Evolutionary conservation across 2,888 invertebrate genomes (phyloP).

Genomic region (Chloroclysta siterata): DNA sequence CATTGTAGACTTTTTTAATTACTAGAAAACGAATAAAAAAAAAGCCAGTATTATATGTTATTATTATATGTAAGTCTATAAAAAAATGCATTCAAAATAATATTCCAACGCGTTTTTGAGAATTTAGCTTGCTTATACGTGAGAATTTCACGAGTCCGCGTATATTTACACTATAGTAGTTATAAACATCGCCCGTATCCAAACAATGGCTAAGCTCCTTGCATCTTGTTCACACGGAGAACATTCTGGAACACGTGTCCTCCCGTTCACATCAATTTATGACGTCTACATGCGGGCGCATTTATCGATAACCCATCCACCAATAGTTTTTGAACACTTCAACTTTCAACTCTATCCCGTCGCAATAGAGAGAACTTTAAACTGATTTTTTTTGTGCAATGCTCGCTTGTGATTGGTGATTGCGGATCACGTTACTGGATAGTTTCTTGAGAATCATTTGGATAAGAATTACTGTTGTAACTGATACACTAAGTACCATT

Average conservation of each 20-base stretch:
- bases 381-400: conserved; percentile 9
- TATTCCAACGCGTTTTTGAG: no score
- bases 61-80: no score
- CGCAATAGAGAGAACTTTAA: background rate
- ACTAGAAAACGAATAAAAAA: no score
- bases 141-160: conserved; percentile 3
- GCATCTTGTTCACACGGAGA: conserved; percentile 67
- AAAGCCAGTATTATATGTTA: no score
- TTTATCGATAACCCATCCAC: conserved; percentile 49
- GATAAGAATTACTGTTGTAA: conserved; percentile 41
- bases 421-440: conserved; percentile 40
- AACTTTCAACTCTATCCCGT: conserved; percentile 20
- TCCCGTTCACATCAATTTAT: conserved; percentile 58
- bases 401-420: conserved; percentile 35
- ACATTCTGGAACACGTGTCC: conserved; percentile 67
- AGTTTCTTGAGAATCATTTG: conserved; percentile 42
- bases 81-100: no score
- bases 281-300: conserved; percentile 68
- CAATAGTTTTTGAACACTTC: conserved; percentile 15
- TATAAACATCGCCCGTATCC: conserved; percentile 41
- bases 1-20: no score
- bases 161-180: conserved; percentile 25
- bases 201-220: conserved; percentile 52
- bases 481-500: conserved; percentile 43
- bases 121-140: background rate